phyloP scores from a whole-genome alignment of 1,140 invertebrate genomes.

The Latrodectus geometricus region DNA sequence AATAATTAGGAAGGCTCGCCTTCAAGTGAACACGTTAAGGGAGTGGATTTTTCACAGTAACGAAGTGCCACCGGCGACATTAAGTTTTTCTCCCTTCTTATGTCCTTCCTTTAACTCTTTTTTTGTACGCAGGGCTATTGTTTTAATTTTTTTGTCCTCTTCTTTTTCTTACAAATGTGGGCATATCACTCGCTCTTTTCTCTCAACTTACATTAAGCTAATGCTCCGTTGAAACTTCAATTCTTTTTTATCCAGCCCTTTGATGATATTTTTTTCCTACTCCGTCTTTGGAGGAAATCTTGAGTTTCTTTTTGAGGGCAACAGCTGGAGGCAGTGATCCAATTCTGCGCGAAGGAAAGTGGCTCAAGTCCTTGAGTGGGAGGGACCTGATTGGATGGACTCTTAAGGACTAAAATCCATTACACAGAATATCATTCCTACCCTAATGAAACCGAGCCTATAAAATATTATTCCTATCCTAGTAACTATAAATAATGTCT shows the following conservation, averaged over 20 bases:
- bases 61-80: slow-evolving; percentile 18
- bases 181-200: slow-evolving; percentile 31
- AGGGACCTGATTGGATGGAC: too few relatives aligned
- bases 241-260: slow-evolving; percentile 37
- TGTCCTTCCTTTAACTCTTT: neutral
- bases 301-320: slow-evolving; percentile 50
- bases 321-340: slow-evolving; percentile 45
- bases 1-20: slow-evolving; percentile 50
- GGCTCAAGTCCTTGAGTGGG: neutral
- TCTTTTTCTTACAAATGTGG: slow-evolving; percentile 11
- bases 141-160: slow-evolving; percentile 21
- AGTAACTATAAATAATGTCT: too few relatives aligned
- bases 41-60: slow-evolving; percentile 28
- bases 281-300: slow-evolving; percentile 47
- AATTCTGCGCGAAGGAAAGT: neutral
- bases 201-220: slow-evolving; percentile 58
- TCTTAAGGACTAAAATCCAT: too few relatives aligned
- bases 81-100: slow-evolving; percentile 7
- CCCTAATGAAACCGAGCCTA: too few relatives aligned
- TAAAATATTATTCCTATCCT: too few relatives aligned
- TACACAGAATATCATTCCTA: too few relatives aligned
- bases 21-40: slow-evolving; percentile 58
- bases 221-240: slow-evolving; percentile 37
- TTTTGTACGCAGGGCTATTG: neutral
- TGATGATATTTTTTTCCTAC: neutral